Conservation (phyloP, 2,113 vertebrate genomes). For the Willisornis vidua region DNA sequence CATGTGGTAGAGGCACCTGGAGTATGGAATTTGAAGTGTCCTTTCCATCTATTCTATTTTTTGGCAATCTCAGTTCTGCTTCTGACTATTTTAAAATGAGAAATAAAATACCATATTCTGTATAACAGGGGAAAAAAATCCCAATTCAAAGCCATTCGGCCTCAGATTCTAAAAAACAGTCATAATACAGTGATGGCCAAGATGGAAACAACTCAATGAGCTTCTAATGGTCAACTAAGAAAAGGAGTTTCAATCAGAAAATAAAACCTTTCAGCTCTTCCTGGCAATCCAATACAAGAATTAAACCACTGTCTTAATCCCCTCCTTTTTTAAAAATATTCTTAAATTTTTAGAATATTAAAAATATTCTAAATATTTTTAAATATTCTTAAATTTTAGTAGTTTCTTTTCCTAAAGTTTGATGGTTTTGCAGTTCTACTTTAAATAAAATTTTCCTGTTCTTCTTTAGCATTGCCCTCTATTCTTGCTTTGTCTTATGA, state of each 20-base stretch:
- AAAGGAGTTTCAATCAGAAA: neutral
- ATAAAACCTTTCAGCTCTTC: neutral
- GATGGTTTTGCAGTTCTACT: neutral
- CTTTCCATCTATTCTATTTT: neutral
- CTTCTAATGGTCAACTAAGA: neutral
- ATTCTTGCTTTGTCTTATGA: neutral
- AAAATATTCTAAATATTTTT: no score
- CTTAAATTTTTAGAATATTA: neutral
- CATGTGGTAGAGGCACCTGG: rapidly evolving
- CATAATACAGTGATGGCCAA: neutral
- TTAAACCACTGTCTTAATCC: neutral
- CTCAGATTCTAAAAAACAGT: neutral
- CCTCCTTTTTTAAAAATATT: neutral
- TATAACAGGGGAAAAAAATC: neutral
- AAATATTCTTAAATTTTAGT: neutral
- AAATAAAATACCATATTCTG: neutral
- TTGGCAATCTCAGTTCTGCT: neutral
- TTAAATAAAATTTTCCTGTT: neutral
- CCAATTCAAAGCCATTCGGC: neutral
- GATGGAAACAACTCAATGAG: neutral
- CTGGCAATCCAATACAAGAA: neutral
- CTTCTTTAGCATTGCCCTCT: neutral
- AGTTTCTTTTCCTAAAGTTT: neutral
- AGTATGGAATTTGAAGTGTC: neutral
- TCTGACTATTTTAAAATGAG: neutral